Conservation (phyloP, 2,888 invertebrate genomes). For the Podabrus alpinus region DNA sequence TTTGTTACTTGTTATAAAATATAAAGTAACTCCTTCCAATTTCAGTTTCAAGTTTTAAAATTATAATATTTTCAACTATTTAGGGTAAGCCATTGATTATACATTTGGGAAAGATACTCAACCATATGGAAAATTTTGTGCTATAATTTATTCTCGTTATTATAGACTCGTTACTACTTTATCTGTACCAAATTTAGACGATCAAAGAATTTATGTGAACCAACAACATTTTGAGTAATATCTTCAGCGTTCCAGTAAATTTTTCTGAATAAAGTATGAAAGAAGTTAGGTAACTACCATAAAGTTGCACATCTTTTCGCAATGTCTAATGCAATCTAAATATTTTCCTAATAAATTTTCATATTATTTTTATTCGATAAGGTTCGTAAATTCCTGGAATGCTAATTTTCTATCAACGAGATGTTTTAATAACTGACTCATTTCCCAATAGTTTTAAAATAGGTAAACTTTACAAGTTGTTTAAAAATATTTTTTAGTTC, state of each 20-base stretch:
- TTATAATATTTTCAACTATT: background rate
- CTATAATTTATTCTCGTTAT: no score
- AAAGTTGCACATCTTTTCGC: background rate
- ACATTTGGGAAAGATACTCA: no score
- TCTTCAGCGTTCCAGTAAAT: no score
- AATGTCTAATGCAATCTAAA: background rate
- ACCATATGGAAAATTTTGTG: no score
- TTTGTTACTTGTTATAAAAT: background rate
- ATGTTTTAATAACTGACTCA: background rate
- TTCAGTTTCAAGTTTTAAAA: background rate
- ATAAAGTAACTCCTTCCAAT: background rate
- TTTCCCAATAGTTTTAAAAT: background rate
- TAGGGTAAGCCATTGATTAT: no score
- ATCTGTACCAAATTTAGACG: no score
- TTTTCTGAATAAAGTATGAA: no score
- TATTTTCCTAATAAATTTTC: background rate
- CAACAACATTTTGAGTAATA: no score
- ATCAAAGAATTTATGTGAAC: no score
- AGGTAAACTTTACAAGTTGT: background rate
- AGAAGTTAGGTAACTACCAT: no score
- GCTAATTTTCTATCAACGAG: background rate
- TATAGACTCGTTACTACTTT: no score
- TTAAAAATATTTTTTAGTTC: background rate
- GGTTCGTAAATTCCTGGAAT: background rate
- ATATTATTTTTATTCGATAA: background rate